A percentile compares a stretch with the other conserved stretches of the same genome.
These are phyloP conservation scores for Motacilla alba DNA, from an alignment of 2,113 vertebrate species.

Conservation along the genomic window DNA sequence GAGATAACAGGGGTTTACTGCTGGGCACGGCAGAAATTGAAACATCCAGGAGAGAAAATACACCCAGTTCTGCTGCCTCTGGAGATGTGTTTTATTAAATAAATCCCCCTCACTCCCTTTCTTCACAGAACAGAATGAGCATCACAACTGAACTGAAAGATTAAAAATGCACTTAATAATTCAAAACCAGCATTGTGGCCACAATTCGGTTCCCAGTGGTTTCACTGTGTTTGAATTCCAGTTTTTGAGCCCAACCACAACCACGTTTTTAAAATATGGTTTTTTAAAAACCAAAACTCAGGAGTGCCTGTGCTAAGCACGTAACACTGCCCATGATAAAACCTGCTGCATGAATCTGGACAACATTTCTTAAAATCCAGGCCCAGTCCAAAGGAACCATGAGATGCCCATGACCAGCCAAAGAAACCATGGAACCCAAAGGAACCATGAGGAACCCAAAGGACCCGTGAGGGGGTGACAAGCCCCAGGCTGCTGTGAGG, in stretches of 20 bases:
- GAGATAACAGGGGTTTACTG: neutral
- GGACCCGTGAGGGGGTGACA: accelerated
- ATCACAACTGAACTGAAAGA: neutral
- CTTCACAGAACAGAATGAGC: neutral
- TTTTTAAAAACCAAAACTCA: neutral
- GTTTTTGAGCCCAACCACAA: neutral
- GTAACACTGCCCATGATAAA: accelerated
- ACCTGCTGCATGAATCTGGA: neutral
- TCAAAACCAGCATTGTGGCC: neutral
- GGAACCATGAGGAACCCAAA: neutral
- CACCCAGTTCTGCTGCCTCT: neutral
- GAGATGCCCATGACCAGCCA: neutral
- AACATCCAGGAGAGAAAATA: neutral
- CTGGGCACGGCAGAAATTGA: neutral
- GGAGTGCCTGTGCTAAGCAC: neutral
- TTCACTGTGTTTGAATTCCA: neutral
- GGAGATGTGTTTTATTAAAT: neutral
- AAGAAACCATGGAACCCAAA: neutral
- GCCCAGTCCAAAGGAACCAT: neutral
- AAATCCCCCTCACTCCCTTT: neutral
- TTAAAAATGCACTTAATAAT: neutral
- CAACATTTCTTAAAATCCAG: neutral
- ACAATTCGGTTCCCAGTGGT: neutral
- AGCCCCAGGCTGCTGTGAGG: neutral
- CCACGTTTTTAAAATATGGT: neutral